Base-by-base conservation (phyloP, 2,113 vertebrate genomes). In the Poecile atricapillus region DNA sequence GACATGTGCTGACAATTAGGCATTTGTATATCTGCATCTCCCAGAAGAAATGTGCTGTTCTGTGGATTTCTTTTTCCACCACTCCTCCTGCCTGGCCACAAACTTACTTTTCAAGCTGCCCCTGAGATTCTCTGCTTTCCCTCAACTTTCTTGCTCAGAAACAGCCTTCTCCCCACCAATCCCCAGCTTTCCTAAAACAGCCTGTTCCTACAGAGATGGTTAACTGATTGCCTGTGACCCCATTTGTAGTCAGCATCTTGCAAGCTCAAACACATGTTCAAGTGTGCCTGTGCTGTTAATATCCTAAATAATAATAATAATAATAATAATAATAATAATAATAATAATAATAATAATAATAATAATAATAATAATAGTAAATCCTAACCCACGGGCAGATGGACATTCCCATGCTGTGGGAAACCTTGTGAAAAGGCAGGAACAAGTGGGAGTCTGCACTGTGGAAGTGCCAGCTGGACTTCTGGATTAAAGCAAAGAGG, bases 361-460 rank as follows among this genome's bases (percentile, higher is more conserved):
- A 39, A 39, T 39, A 39, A 39, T 4, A 39, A 39, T 39, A 39
- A 39, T 10, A 39, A 39, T 39, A 39, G 10, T 37, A 39, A 4
- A 47, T 11, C 39, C 11, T 7, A 65, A 33, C 39, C n/a, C 49
- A 19, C 1, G 9, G 24, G 28, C 49, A 5, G 4, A 41, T 19
- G 50, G 80, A 50, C 41, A n/a, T 63, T 58, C 35, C 4, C 7
- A 7, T 64, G 37, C 65, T 67, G 18, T 58, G 50, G 49, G 52
- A 80, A 85, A 68, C 14, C 31, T 49, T 3, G 5, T 3, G 7
- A 49, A 75, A 58, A 75, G 16, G 59, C 4, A 14, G 56, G 39
- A 58, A 25, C 1, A 1, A 44, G 35, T 43, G 31, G 10, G n/a
- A 83, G 9, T 24, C 55, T n/a, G 31, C 0, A 1, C 50, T 22